These are phyloP conservation scores for Tinea semifulvella DNA, from an alignment of 2,888 invertebrate species.

Conservation along the genomic window DNA sequence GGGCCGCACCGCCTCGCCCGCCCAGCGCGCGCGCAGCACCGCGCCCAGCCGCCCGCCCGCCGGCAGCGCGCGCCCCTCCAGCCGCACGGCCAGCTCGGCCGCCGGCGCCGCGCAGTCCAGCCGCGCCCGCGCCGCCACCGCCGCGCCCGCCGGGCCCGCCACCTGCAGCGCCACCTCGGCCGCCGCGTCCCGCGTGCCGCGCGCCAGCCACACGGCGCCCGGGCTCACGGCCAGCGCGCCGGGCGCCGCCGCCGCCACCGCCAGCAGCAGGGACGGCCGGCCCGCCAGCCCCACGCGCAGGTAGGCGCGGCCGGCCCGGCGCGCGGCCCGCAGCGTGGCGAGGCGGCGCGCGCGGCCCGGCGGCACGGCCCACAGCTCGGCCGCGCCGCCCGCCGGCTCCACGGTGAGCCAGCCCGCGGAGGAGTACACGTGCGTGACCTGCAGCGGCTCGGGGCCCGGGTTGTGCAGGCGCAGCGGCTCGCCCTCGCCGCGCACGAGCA, in stretches of 20 bases:
- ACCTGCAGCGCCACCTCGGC: conserved; percentile 83
- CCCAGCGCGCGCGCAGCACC: conserved; percentile 26
- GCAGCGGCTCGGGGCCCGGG: conserved; percentile 84
- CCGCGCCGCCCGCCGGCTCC: conserved; percentile 84
- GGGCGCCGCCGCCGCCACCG: conserved; percentile 41
- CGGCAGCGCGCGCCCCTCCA: conserved; percentile 34
- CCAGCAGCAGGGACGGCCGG: conserved; percentile 42
- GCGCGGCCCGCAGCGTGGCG: neutral
- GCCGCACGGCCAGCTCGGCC: conserved; percentile 22
- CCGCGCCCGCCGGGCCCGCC: conserved; percentile 76
- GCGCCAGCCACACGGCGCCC: conserved; percentile 32
- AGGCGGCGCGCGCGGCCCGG: conserved; percentile 71
- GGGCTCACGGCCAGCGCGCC: conserved; percentile 56
- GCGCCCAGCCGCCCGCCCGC: conserved; percentile 33
- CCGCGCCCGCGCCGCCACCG: conserved; percentile 49
- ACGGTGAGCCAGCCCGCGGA: conserved; percentile 94
- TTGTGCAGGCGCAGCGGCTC: conserved; percentile 92
- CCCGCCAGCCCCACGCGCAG: conserved; percentile 34
- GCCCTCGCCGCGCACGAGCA: conserved; percentile 89
- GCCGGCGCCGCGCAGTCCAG: conserved; percentile 22
- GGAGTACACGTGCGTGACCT: conserved; percentile 84
- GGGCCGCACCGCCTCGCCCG: conserved; percentile 24
- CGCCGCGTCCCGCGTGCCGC: conserved; percentile 48
- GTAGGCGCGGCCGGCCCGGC: neutral
- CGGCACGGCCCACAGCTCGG: conserved; percentile 87